Evolutionary conservation across 2,797 vertebrate genomes (phyloP).

Genomic region (Todus mexicanus): DNA sequence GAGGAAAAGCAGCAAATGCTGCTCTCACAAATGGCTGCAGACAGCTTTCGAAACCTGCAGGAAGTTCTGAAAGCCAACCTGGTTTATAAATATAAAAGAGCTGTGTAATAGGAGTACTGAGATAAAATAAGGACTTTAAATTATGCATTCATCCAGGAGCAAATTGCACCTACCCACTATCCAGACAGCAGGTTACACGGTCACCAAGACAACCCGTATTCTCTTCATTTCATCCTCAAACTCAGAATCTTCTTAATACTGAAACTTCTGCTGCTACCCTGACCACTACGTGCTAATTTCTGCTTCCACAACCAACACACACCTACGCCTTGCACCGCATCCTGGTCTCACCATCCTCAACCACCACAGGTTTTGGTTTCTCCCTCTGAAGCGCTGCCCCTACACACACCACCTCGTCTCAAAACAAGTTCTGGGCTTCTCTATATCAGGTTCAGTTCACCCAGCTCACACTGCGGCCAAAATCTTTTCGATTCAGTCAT

Average conservation of each 20-base stretch:
- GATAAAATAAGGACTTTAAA: conserved; percentile 22
- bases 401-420: background rate
- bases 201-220: background rate
- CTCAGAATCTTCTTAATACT: background rate
- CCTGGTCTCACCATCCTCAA: background rate
- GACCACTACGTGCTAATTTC: background rate
- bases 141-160: background rate
- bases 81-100: conserved; percentile 1
- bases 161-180: background rate
- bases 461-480: background rate
- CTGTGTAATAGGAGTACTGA: background rate
- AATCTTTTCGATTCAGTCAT: background rate
- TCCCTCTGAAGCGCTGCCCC: background rate
- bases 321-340: accelerated
- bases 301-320: background rate
- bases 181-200: background rate
- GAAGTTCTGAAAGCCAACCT: background rate
- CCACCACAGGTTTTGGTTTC: accelerated
- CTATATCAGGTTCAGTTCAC: background rate
- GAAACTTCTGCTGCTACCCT: background rate
- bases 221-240: background rate
- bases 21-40: background rate
- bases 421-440: background rate
- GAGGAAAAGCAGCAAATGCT: background rate
- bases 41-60: background rate